Base-by-base conservation (phyloP, 2,888 invertebrate species). In the Epistrophe grossulariae region DNA sequence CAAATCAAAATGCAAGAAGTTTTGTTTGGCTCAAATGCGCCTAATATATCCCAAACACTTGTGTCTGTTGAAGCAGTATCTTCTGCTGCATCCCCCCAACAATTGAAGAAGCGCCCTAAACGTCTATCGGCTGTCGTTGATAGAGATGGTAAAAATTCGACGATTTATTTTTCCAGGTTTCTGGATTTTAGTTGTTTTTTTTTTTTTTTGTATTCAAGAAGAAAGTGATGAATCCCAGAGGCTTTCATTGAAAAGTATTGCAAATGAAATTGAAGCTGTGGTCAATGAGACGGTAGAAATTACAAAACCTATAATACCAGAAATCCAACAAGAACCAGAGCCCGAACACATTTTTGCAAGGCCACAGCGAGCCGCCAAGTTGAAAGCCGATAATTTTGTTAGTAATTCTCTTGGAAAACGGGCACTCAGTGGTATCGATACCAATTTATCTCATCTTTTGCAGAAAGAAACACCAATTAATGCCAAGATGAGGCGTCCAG, bases 321-420 rank as follows among this genome's bases (percentile, higher is more conserved):
- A 57, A 1, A 4, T n/a, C 0, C 66, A 70, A 5, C 52, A 90
- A 0, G 88, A 72, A 31, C 38, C 43, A 17, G 71, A 71, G 28
- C 60, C 52, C 9, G 90, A 90, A 64, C 85, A 82, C 15, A 71
- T 88, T 17, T 89, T 90, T 15, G 89, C 89, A 3, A 90, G 93
- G 2, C 92, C 92, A 7, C 89, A 90, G 72, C 91, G 93, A 4
- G 92, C 91, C 0, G 92, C 92, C 2, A 92, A 91, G 71, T 38
- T 91, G 7, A 91, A 90, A 57, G 89, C 89, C 0, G 92, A 91
- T 50, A 89, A 88, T 78, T 89, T 93, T 40, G 89, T 89, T 15
- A 55, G 13, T 28, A 28, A 55, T 31, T 48, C 10, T 17, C 0
- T 50, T 50, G 11, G 3, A 17, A 8, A 11, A 11, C 4, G 10